A percentile compares a stretch with the other conserved stretches of the same genome.
Conservation (phyloP, 2,113 vertebrate species). For the Ailuropoda melanoleuca region DNA sequence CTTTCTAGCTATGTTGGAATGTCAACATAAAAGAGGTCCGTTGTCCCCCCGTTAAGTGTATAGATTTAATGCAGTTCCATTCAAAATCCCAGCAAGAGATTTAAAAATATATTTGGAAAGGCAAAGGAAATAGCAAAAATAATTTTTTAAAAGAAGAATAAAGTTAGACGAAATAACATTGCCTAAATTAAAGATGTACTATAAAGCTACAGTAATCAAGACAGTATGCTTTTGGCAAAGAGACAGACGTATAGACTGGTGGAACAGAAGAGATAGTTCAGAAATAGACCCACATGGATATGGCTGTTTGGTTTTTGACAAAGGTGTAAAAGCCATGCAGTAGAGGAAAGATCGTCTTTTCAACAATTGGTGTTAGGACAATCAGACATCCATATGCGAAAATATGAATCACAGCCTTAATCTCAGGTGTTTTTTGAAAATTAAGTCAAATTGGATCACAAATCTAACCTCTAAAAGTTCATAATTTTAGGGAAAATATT, state of each 20-base stretch:
- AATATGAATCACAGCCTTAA: neutral
- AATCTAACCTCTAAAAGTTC: neutral
- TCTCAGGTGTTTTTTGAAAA: neutral
- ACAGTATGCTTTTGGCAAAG: neutral
- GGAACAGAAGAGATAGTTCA: neutral
- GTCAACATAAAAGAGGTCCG: neutral
- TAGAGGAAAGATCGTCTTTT: neutral
- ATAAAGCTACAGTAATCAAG: neutral
- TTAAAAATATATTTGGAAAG: neutral
- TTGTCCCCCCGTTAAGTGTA: neutral
- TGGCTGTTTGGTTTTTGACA: neutral
- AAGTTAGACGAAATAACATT: neutral
- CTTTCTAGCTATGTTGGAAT: neutral
- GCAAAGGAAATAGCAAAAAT: neutral
- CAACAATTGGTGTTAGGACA: neutral
- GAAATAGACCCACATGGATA: neutral
- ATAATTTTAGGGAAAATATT: neutral
- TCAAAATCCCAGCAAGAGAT: neutral
- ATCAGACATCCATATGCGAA: neutral
- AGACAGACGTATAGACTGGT: neutral
- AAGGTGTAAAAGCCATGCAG: neutral
- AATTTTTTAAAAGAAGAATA: slow-evolving; percentile 25
- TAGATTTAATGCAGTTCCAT: neutral
- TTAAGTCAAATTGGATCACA: neutral
- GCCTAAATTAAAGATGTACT: neutral